Base-by-base conservation (phyloP, 2,797 vertebrate species). In the Novumbra hubbsi region DNA sequence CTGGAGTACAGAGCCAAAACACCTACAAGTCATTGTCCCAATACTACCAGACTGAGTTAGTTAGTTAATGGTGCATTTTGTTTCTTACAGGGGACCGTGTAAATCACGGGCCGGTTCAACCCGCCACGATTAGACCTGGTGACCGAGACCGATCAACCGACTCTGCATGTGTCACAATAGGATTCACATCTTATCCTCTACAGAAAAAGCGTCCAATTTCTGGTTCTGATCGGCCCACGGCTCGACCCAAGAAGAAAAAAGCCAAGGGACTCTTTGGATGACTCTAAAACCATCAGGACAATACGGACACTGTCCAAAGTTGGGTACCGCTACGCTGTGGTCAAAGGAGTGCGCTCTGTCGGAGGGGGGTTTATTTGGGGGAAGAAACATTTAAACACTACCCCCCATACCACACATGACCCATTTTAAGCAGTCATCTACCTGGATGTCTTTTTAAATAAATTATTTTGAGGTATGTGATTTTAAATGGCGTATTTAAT, bases 241-340 rank as follows among this genome's bases (percentile, higher is more conserved):
- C 86, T 11, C 92, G 87, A 81, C 82, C 89, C 38, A 94, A 93
- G 90, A 94, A 93, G 88, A 94, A 91, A 88, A 94, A 94, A 82
- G 87, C 80, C 0, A 41, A 52, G 0, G 93, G 93, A 3, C 81
- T 94, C 71, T 94, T 94, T 79, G 80, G 88, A 78, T 94, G 89
- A 93, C 49, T 4, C 34, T 15, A 32, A 52, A 14, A 12, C 50
- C 34, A 8, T 19, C n/a, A 21, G 62, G 9, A 32, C 49, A 11
- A 41, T 34, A 60, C 19, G 21, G 55, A 50, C 16, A 70, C 28
- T 49, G 32, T n/a, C 17, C 45, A 17, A 2, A 32, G 19, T 50
- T 19, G 8, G 1, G 7, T 66, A 30, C 32, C 16, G 38, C 3
- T 45, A 66, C 19, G 17, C 19, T 15, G 32, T 3, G 55, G 55